Percentiles rank a stretch among this genome's conserved stretches.
Conservation (phyloP, 2,888 invertebrate species). For the Oeneis ivallda region DNA sequence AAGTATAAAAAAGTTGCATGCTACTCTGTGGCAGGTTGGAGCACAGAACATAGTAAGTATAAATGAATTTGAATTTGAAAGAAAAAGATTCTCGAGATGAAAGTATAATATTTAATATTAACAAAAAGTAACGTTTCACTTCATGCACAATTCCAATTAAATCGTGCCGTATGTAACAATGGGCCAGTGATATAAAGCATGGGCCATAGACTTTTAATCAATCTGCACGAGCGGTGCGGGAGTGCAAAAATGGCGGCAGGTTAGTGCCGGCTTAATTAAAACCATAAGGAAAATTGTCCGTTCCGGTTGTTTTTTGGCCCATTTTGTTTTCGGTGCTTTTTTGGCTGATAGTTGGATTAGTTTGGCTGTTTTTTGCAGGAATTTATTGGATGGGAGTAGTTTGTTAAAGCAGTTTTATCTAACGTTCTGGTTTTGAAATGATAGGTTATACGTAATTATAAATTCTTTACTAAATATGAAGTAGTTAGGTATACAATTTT, state of each 20-base stretch:
- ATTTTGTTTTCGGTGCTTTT: slow-evolving; percentile 43
- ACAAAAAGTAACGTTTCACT: too few species aligned
- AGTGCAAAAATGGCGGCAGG: slow-evolving; percentile 77
- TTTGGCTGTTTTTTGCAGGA: slow-evolving; percentile 27
- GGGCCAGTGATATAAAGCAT: slow-evolving; percentile 73
- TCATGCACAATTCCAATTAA: not conserved
- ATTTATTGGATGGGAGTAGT: not conserved
- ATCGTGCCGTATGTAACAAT: slow-evolving; percentile 45
- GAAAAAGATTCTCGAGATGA: too few species aligned
- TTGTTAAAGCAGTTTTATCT: not conserved
- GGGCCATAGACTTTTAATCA: slow-evolving; percentile 82
- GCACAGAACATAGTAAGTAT: too few species aligned
- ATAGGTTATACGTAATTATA: too few species aligned
- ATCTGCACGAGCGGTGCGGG: slow-evolving; percentile 78
- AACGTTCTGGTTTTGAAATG: not conserved
- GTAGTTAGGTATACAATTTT: too few species aligned
- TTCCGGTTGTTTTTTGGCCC: slow-evolving; percentile 53
- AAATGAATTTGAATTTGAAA: too few species aligned
- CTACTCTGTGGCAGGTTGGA: too few species aligned
- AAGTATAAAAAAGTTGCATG: too few species aligned
- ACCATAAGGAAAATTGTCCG: slow-evolving; percentile 81
- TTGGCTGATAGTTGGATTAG: slow-evolving; percentile 37
- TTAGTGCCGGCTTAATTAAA: slow-evolving; percentile 78
- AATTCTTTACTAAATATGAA: too few species aligned
- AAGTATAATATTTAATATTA: too few species aligned